Evolutionary conservation across 1,140 invertebrate species (phyloP), one percentile per base, ranked within the genome.

Genomic region (Drosophila dunni): DNA sequence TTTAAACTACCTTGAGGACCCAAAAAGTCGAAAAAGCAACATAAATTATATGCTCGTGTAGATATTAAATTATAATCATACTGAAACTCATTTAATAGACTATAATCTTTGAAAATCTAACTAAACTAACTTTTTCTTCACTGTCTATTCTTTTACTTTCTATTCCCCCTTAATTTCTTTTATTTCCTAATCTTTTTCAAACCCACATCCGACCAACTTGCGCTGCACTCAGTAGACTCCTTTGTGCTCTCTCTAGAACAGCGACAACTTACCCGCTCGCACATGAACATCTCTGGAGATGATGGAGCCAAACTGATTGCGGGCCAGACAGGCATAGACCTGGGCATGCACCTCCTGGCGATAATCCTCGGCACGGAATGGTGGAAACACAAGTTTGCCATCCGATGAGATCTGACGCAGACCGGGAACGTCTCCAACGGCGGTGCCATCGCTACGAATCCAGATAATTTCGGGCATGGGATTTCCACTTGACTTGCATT

Each of bases 231-330:
- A 1, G 74, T 76, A 61, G 36, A 44, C 24, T 15, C 36, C 51
- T 6, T 0, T 15, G 40, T 64, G 53, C 64, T 53, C 57, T 75
- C 67, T 78, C 51, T 70, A 62, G 62, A 81, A 83, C 81, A 74
- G 40, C 34, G 46, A 53, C 42, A 77, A 93, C 94, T 95, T 95
- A 99, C 98, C 98, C 93, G 97, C 97, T 94, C 97, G 94, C 40
- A 99, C 97, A 92, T 98, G 97, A 80, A 98, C 97, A 93, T 98
- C 97, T 51, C 97, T 94, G 34, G 97, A 98, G 78, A 97, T 95
- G 82, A 98, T 97, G 1, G 96, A 96, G 72, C 98, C 98, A 69
- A 97, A 96, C 50, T 95, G 95, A 92, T 98, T 98, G 75, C 95
- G 95, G 11, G 97, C 98, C 50, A 98, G 93, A 93, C 98, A 99